These are phyloP conservation scores for Corbicula japonica DNA, from an alignment of 2,888 invertebrate species.

Conservation along the genomic window DNA sequence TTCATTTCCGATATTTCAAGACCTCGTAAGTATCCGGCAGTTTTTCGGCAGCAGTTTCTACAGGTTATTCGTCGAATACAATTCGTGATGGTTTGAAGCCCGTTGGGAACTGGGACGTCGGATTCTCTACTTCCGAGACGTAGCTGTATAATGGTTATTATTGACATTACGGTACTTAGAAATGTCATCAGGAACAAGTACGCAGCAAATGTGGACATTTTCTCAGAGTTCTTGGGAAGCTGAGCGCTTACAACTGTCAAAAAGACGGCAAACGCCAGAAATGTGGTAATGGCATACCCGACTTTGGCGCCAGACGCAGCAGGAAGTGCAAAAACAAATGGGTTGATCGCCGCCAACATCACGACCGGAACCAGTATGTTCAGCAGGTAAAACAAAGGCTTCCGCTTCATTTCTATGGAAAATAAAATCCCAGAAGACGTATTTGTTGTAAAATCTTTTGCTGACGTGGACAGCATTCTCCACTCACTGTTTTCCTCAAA, in stretches of 20 bases:
- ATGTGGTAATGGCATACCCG: slow-evolving; percentile 55
- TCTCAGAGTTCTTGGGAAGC: slow-evolving; percentile 58
- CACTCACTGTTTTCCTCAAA: slow-evolving; percentile 58
- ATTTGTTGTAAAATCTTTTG: slow-evolving; percentile 26
- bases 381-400: slow-evolving; percentile 61
- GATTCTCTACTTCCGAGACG: slow-evolving; percentile 49
- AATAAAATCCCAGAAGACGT: slow-evolving; percentile 54
- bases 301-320: slow-evolving; percentile 57
- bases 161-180: slow-evolving; percentile 52
- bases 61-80: slow-evolving; percentile 44
- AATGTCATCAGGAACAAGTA: slow-evolving; percentile 62
- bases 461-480: slow-evolving; percentile 29
- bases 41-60: slow-evolving; percentile 35
- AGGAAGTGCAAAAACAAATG: slow-evolving; percentile 62
- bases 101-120: slow-evolving; percentile 47
- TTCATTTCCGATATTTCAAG: slow-evolving; percentile 50
- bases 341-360: slow-evolving; percentile 57
- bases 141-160: slow-evolving; percentile 52
- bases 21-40: slow-evolving; percentile 47
- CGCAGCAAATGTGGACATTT: slow-evolving; percentile 56
- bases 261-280: slow-evolving; percentile 63
- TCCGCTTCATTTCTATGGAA: slow-evolving; percentile 51
- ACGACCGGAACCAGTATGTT: slow-evolving; percentile 64
- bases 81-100: slow-evolving; percentile 44
- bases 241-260: slow-evolving; percentile 60